A percentile compares a stretch with the other conserved stretches of the same genome.
Evolutionary conservation across 2,888 invertebrate species (phyloP).

Genomic region (Ornithoptera priamus): DNA sequence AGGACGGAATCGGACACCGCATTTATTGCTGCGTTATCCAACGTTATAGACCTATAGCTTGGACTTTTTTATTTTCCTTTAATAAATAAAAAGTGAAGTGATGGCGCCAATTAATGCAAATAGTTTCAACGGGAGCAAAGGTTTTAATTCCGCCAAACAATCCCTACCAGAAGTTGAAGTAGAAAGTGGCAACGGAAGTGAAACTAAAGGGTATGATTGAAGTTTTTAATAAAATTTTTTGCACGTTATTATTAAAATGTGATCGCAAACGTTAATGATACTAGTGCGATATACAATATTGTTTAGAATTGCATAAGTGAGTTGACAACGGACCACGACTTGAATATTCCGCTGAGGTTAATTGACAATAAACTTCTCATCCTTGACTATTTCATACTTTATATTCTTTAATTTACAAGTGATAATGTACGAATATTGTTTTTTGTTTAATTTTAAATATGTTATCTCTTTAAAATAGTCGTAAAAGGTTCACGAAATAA

Average conservation of each 20-base stretch:
- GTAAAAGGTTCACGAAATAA: neutral
- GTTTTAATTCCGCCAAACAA: conserved; percentile 56
- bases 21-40: conserved; percentile 63
- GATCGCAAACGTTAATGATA: neutral
- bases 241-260: neutral
- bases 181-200: conserved; percentile 53
- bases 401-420: neutral
- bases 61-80: conserved; percentile 36
- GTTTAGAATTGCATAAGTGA: conserved; percentile 20
- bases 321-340: conserved; percentile 17
- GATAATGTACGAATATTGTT: neutral
- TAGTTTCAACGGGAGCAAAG: conserved; percentile 55
- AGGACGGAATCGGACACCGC: conserved; percentile 47
- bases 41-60: conserved; percentile 47
- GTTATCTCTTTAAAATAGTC: neutral
- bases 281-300: conserved; percentile 12
- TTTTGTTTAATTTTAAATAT: neutral
- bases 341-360: conserved; percentile 34
- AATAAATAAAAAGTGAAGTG: conserved; percentile 50
- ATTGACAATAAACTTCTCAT: conserved; percentile 31
- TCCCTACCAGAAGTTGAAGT: conserved; percentile 66
- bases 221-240: neutral
- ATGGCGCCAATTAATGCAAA: conserved; percentile 71
- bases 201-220: conserved; percentile 45
- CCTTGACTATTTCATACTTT: conserved; percentile 24